phyloP scores from a whole-genome alignment of 1,140 invertebrate genomes.

The Drosophila guanche region DNA sequence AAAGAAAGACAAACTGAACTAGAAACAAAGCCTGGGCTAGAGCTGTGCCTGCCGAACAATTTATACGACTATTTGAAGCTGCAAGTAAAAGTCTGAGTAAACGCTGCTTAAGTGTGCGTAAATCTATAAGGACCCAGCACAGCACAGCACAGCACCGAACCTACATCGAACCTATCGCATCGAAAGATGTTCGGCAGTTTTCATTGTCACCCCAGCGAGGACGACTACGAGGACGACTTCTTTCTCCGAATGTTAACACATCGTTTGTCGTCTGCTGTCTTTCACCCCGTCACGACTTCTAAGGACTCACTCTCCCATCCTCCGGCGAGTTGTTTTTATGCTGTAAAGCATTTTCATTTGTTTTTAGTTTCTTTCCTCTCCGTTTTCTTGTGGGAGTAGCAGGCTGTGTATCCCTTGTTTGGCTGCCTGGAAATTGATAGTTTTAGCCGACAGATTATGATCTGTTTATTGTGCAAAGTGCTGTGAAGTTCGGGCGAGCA shows the following conservation, averaged over 20 bases:
- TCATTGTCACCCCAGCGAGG: conserved; percentile 23
- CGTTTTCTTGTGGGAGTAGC: not conserved
- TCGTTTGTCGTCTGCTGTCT: conserved; percentile 39
- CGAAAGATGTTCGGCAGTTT: conserved; percentile 55
- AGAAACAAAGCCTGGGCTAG: conserved; percentile 43
- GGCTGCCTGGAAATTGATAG: conserved; percentile 67
- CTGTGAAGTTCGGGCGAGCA: conserved; percentile 49
- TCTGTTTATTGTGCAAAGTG: conserved; percentile 71
- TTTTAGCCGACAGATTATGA: conserved; percentile 69
- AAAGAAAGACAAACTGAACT: conserved; percentile 45
- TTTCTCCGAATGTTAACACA: conserved; percentile 64
- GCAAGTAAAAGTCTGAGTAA: conserved; percentile 48
- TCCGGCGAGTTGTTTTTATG: conserved; percentile 39
- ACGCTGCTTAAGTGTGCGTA: conserved; percentile 73
- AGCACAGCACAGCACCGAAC: not conserved
- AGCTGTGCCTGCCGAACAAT: conserved; percentile 54
- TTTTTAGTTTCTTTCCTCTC: conserved; percentile 26
- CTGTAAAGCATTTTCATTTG: conserved; percentile 63
- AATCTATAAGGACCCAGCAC: conserved; percentile 63
- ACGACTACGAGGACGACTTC: conserved; percentile 23
- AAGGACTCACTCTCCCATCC: not conserved
- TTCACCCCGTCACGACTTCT: not conserved
- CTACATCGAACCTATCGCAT: conserved; percentile 36
- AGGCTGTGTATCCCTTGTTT: conserved; percentile 23
- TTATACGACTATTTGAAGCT: conserved; percentile 62